phyloP scores from a whole-genome alignment of 35 echinoderm and acorn worm species.

The Antedon bifida region DNA sequence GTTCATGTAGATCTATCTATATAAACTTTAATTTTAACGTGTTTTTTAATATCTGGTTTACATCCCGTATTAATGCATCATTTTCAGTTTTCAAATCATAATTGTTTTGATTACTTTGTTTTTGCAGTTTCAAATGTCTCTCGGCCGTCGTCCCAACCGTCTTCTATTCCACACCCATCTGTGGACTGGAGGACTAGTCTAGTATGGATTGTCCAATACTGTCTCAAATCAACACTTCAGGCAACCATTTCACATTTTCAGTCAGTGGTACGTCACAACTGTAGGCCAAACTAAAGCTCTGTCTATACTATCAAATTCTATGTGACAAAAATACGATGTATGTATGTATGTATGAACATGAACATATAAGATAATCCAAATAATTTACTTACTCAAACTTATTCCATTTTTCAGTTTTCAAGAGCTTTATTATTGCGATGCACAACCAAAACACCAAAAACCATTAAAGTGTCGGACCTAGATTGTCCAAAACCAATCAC shows the following conservation, averaged over 20 bases:
- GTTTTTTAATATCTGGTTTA: no score
- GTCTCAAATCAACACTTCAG: not conserved
- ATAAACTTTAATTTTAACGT: no score
- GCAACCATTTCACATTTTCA: not conserved
- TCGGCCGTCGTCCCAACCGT: not conserved
- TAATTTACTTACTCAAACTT: not conserved
- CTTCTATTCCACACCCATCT: not conserved
- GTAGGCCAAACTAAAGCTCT: no score
- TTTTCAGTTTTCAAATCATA: no score
- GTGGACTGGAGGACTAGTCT: not conserved
- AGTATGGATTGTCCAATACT: not conserved
- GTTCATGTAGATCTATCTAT: no score
- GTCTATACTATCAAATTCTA: no score
- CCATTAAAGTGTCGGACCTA: not conserved
- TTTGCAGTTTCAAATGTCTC: not conserved
- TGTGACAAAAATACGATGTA: no score
- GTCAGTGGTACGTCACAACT: not conserved
- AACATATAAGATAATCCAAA: no score
- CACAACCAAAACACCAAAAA: not conserved
- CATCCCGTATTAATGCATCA: no score
- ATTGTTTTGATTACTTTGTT: not conserved
- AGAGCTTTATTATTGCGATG: not conserved
- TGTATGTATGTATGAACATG: no score
- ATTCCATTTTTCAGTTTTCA: not conserved
- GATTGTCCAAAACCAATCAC: not conserved